phyloP scores from a whole-genome alignment of 2,888 invertebrate genomes.

The Troglohyphantes excavatus region DNA sequence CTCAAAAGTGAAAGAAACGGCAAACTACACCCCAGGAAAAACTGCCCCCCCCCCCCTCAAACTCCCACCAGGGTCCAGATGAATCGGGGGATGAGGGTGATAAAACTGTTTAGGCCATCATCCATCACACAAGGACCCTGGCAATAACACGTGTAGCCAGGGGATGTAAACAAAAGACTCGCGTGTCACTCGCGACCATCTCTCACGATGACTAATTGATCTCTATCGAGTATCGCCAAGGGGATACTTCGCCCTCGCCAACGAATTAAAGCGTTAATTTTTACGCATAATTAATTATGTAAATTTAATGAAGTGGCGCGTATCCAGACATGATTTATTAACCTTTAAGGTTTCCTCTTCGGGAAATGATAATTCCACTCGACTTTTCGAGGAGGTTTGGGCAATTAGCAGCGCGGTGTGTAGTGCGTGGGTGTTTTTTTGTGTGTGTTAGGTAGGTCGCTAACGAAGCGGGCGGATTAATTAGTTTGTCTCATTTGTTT shows the following conservation, averaged over 20 bases:
- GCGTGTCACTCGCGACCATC: constrained; percentile 62
- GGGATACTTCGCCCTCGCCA: constrained; percentile 35
- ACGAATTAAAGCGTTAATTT: constrained; percentile 77
- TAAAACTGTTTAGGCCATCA: constrained; percentile 30
- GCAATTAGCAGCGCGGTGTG: constrained; percentile 69
- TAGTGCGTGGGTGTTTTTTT: constrained; percentile 20
- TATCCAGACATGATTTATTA: constrained; percentile 70
- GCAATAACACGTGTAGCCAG: constrained; percentile 58
- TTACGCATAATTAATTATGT: constrained; percentile 78
- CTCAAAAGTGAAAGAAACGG: no score
- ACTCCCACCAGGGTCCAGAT: no score
- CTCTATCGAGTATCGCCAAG: constrained; percentile 68
- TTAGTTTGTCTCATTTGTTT: constrained; percentile 72
- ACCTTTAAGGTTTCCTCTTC: constrained; percentile 67
- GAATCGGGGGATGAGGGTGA: neutral
- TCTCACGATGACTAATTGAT: constrained; percentile 76
- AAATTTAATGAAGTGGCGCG: constrained; percentile 77
- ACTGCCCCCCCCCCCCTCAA: no score
- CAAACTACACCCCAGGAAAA: no score
- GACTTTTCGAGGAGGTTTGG: constrained; percentile 54
- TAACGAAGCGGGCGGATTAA: constrained; percentile 74
- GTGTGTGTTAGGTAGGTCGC: constrained; percentile 31
- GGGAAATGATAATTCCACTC: constrained; percentile 72
- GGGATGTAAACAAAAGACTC: constrained; percentile 69
- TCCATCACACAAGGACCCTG: constrained; percentile 35